Conservation (phyloP, 30 jellyfish, hydroid and myxozoan species). For the Chrysaora quinquecirrha region DNA sequence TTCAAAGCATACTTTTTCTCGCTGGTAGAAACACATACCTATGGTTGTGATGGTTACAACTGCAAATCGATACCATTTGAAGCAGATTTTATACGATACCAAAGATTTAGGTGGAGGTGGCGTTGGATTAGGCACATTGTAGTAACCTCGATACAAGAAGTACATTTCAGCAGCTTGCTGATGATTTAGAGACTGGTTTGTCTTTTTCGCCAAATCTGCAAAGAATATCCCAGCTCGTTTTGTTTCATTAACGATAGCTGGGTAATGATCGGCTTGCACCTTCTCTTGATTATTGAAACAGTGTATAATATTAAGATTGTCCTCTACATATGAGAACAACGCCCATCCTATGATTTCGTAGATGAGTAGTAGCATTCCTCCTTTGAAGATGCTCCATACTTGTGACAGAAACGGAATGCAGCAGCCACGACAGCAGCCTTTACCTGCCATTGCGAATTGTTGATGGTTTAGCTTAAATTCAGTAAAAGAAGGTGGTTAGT, state of each 20-base stretch:
- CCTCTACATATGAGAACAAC: constrained; percentile 50
- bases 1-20: no score
- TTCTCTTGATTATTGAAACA: constrained; percentile 9
- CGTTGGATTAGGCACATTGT: constrained; percentile 22
- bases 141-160: constrained; percentile 4
- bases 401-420: not conserved
- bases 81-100: not conserved
- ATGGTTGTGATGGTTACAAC: constrained; percentile 59
- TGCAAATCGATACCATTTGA: constrained; percentile 63
- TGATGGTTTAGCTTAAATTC: no score
- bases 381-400: not conserved
- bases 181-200: not conserved
- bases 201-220: constrained; percentile 4
- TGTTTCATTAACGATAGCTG: constrained; percentile 4
- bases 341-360: constrained; percentile 43
- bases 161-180: constrained; percentile 4
- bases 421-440: not conserved
- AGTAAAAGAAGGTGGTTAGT: not conserved
- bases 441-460: not conserved
- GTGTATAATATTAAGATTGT: constrained; percentile 10
- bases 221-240: constrained; percentile 1
- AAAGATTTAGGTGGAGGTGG: not conserved
- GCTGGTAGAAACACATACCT: no score
- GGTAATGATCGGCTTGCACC: constrained; percentile 12
- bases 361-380: not conserved